phyloP scores from a whole-genome alignment of 2,888 invertebrate genomes.

The Argyresthia albistria region DNA sequence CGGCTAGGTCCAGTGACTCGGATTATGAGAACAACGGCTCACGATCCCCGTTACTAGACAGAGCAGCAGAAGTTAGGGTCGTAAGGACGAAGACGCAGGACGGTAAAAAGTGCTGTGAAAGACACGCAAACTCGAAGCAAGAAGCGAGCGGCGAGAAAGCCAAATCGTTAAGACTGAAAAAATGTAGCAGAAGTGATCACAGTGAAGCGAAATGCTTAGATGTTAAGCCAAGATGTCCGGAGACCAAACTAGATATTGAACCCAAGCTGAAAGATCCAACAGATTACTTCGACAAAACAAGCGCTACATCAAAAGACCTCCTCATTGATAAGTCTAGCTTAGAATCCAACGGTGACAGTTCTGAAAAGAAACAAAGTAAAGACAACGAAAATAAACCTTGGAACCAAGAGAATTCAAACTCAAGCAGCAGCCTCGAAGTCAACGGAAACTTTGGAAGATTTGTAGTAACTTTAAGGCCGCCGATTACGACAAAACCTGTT shows the following conservation, averaged over 20 bases:
- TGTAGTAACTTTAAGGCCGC: too few species aligned
- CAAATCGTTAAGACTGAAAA: slow-evolving; percentile 52
- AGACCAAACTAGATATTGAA: slow-evolving; percentile 19
- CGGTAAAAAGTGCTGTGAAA: slow-evolving; percentile 50
- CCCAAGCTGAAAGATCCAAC: slow-evolving; percentile 2
- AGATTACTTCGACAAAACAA: slow-evolving; percentile 75
- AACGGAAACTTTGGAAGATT: slow-evolving; percentile 23
- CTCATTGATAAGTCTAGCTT: slow-evolving; percentile 73
- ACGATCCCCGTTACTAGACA: slow-evolving; percentile 77
- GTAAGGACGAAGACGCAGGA: slow-evolving; percentile 46
- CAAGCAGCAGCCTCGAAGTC: slow-evolving; percentile 72
- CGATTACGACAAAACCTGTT: slow-evolving; percentile 18
- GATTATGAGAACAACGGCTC: slow-evolving; percentile 80
- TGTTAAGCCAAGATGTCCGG: slow-evolving; percentile 13
- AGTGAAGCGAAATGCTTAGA: slow-evolving; percentile 28
- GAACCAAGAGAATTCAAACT: slow-evolving; percentile 72
- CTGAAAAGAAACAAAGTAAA: slow-evolving; percentile 37
- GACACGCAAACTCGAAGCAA: slow-evolving; percentile 31
- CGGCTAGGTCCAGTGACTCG: slow-evolving; percentile 72
- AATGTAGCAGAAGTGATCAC: slow-evolving; percentile 41
- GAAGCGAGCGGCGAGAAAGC: slow-evolving; percentile 47
- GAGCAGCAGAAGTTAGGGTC: slow-evolving; percentile 53
- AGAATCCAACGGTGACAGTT: slow-evolving; percentile 63
- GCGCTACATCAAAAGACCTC: slow-evolving; percentile 81
- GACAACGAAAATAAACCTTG: slow-evolving; percentile 48